These are phyloP conservation scores for Pristionchus entomophagus DNA, from an alignment of 2,888 invertebrate genomes.

Conservation along the genomic window DNA sequence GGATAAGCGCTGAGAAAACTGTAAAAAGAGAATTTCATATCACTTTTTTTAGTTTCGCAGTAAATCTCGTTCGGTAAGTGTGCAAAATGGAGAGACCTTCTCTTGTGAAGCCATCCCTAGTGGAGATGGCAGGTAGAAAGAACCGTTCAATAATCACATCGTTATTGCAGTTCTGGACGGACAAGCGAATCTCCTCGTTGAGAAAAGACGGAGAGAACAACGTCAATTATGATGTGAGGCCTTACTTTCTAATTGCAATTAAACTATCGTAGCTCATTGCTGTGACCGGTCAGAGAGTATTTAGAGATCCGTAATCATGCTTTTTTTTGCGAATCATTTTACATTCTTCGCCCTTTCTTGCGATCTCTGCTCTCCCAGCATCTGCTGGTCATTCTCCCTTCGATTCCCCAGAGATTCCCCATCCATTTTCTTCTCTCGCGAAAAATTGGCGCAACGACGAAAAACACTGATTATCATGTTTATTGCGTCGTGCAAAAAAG, in stretches of 20 bases:
- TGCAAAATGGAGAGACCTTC: no score
- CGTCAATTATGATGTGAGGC: slow-evolving; percentile 49
- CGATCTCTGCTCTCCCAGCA: background rate
- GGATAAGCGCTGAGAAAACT: no score
- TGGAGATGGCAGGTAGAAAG: no score
- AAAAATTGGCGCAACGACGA: background rate
- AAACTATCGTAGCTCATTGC: background rate
- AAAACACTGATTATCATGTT: background rate
- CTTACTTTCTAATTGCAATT: background rate
- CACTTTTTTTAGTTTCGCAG: no score
- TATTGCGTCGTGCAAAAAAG: background rate
- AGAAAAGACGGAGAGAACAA: slow-evolving; percentile 53
- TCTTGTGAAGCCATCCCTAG: no score
- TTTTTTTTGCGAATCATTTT: background rate
- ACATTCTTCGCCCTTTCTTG: background rate
- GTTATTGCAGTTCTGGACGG: slow-evolving; percentile 71
- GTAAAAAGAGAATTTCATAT: no score
- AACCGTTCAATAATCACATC: background rate
- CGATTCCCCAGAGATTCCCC: background rate
- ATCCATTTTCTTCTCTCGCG: background rate
- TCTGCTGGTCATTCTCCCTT: background rate
- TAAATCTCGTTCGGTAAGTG: no score
- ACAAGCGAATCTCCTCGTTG: slow-evolving; percentile 68
- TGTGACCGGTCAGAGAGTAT: background rate
- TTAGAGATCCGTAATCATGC: no score